Conservation (phyloP, 2,797 vertebrate species). For the Artibeus jamaicensis region DNA sequence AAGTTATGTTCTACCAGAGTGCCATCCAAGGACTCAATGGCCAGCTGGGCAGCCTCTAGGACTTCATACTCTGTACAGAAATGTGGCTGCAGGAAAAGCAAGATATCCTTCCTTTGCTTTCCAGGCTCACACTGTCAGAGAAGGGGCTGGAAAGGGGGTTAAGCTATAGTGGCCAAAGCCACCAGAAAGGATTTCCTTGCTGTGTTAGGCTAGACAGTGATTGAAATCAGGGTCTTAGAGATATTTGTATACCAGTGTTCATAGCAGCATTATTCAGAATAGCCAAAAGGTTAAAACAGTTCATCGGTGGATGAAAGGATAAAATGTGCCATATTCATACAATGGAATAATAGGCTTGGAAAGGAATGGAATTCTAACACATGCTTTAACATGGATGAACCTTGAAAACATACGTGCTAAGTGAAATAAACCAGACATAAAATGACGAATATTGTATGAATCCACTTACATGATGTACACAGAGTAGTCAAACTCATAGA, state of each 20-base stretch:
- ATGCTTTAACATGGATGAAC: neutral
- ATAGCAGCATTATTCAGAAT: neutral
- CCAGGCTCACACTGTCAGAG: neutral
- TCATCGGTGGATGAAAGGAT: neutral
- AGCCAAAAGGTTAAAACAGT: neutral
- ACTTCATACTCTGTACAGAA: constrained; percentile 87
- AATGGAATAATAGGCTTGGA: neutral
- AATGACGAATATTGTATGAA: neutral
- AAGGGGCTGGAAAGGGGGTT: neutral
- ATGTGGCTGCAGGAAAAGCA: constrained; percentile 83
- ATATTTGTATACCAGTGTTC: neutral
- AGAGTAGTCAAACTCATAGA: neutral
- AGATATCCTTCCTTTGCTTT: neutral
- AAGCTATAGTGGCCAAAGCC: neutral
- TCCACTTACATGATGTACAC: neutral
- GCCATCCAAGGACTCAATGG: constrained; percentile 85
- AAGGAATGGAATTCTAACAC: neutral
- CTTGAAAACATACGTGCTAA: neutral
- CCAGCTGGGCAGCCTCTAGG: constrained; percentile 89
- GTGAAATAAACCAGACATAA: constrained; percentile 1
- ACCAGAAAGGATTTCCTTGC: neutral
- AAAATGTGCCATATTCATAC: neutral
- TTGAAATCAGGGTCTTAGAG: neutral
- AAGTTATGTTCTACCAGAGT: constrained; percentile 79
- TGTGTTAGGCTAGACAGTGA: neutral